Conservation (phyloP, 2,888 invertebrate species). For the Nomada fucata region DNA sequence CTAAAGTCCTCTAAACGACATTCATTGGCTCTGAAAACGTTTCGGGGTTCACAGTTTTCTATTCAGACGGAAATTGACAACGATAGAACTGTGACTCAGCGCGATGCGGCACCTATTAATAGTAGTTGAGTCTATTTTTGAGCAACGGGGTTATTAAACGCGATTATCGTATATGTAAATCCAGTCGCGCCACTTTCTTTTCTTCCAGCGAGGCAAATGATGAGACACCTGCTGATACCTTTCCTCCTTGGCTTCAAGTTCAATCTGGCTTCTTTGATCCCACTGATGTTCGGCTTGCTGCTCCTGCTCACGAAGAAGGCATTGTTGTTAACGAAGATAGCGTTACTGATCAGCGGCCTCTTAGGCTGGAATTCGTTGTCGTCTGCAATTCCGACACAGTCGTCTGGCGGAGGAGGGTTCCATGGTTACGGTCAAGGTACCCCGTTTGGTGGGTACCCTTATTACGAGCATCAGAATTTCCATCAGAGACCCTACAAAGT, state of each 20-base stretch:
- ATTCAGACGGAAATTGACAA: background rate
- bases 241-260: slow-evolving; percentile 92
- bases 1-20: background rate
- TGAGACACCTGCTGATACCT: slow-evolving; percentile 90
- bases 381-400: slow-evolving; percentile 51
- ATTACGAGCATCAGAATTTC: slow-evolving; percentile 70
- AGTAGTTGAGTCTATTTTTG: background rate
- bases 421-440: slow-evolving; percentile 52
- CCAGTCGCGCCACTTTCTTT: slow-evolving; percentile 23
- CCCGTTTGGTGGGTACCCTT: slow-evolving; percentile 53
- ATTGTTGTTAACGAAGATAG: slow-evolving; percentile 90
- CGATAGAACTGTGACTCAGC: no score
- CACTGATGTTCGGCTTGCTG: slow-evolving; percentile 89
- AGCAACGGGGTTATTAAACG: slow-evolving; percentile 1
- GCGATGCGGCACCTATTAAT: background rate
- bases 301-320: slow-evolving; percentile 92
- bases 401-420: slow-evolving; percentile 39
- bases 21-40: background rate
- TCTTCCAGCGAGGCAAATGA: slow-evolving; percentile 89
- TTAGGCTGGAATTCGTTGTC: slow-evolving; percentile 86
- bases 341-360: slow-evolving; percentile 89
- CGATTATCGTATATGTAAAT: background rate
- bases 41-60: background rate
- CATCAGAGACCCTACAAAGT: slow-evolving; percentile 71
- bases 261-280: slow-evolving; percentile 90